Evolutionary conservation across 2,113 vertebrate species (phyloP).

Genomic region (Hydrolagus affinis): DNA sequence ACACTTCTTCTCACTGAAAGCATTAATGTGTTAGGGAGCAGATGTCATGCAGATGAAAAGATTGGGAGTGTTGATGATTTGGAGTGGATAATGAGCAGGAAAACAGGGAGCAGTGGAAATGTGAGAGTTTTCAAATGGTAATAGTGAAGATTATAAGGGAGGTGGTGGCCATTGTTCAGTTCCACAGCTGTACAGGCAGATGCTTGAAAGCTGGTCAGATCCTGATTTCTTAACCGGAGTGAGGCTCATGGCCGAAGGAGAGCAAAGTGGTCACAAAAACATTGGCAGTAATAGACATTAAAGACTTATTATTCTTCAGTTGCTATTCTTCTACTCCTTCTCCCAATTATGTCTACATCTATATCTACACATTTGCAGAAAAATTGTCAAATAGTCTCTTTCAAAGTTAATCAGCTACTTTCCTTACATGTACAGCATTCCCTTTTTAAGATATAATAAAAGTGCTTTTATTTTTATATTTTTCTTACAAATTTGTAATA

Average conservation of each 20-base stretch:
- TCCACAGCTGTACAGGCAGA: too few relatives aligned
- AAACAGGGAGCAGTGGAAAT: too few relatives aligned
- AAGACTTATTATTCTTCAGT: slow-evolving; percentile 10
- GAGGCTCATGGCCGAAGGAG: neutral
- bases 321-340: neutral
- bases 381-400: neutral
- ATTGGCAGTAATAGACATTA: slow-evolving; percentile 14
- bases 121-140: too few relatives aligned
- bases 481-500: slow-evolving; percentile 33
- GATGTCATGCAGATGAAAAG: too few relatives aligned
- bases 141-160: too few relatives aligned
- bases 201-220: too few relatives aligned
- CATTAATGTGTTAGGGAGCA: too few relatives aligned
- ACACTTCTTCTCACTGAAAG: too few relatives aligned
- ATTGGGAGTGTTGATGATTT: too few relatives aligned
- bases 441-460: slow-evolving; percentile 25
- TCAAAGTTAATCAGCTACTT: neutral
- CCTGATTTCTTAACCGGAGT: too few relatives aligned
- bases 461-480: slow-evolving; percentile 33
- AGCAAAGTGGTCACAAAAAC: slow-evolving; percentile 27
- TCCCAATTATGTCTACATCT: neutral
- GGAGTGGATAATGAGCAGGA: too few relatives aligned
- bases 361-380: neutral
- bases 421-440: neutral
- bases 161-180: too few relatives aligned